A percentile compares a stretch with the other conserved stretches of the same genome.
Evolutionary conservation across 2,113 vertebrate genomes (phyloP).

Genomic region (Pseudorectes ferrugineus): DNA sequence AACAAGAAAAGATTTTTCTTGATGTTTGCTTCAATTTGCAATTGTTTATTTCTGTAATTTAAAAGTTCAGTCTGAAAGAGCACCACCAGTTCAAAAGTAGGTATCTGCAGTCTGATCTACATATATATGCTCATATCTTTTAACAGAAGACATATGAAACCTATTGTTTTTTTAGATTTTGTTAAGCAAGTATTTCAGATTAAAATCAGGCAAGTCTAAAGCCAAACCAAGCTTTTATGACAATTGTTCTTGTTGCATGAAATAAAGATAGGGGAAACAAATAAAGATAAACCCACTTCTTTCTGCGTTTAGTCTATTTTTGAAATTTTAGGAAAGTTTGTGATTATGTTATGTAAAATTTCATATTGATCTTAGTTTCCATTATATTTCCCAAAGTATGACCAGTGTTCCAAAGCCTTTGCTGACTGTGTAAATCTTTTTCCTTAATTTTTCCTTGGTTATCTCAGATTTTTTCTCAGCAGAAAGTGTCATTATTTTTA

Average conservation of each 20-base stretch:
- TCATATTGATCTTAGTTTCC: background rate
- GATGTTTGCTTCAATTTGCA: background rate
- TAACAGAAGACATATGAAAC: background rate
- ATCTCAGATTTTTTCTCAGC: background rate
- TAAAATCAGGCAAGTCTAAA: background rate
- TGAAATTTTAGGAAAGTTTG: background rate
- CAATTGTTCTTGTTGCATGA: background rate
- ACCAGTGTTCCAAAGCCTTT: background rate
- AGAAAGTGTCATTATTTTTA: background rate
- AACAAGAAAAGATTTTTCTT: background rate
- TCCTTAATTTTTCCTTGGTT: background rate
- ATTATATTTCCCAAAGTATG: background rate
- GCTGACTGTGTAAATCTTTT: background rate
- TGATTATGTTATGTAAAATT: background rate
- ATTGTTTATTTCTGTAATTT: background rate
- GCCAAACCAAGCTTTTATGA: background rate
- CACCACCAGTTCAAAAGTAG: background rate
- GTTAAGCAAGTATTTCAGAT: background rate
- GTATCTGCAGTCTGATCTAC: background rate
- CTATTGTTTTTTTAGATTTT: background rate
- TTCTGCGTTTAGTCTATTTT: background rate
- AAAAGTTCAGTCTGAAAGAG: background rate
- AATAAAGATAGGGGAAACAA: background rate
- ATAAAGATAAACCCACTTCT: background rate
- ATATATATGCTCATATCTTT: background rate